Evolutionary conservation across 37 sponge, comb jelly and placozoan genomes (phyloP).

Genomic region (Dysidea cf. avara): DNA sequence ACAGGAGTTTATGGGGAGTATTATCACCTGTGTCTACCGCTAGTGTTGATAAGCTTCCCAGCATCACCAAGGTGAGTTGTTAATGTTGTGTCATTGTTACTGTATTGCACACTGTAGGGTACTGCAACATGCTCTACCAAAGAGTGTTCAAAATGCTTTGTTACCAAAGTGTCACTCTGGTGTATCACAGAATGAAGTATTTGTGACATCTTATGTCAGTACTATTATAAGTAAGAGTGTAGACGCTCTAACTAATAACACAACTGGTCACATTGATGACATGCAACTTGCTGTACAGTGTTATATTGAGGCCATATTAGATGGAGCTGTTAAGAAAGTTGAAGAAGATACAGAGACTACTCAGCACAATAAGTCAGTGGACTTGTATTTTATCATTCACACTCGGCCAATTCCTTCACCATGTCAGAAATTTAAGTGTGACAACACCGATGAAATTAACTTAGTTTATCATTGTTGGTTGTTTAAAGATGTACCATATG

Average conservation of each 20-base stretch:
- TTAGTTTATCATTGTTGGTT: conserved; percentile 80
- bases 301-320: too few relatives aligned
- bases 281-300: too few relatives aligned
- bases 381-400: conserved; percentile 65
- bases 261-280: too few relatives aligned
- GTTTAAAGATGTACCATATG: conserved; percentile 37
- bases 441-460: conserved; percentile 70
- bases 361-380: conserved; percentile 1
- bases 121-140: not conserved
- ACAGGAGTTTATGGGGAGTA: conserved; percentile 74
- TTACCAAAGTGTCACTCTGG: too few relatives aligned
- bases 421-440: conserved; percentile 84
- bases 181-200: too few relatives aligned
- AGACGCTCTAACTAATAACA: too few relatives aligned
- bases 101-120: not conserved
- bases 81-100: not conserved
- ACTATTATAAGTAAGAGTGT: too few relatives aligned
- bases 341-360: too few relatives aligned
- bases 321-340: too few relatives aligned
- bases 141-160: conserved; percentile 56
- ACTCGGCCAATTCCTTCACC: conserved; percentile 36
- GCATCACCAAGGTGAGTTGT: conserved; percentile 40
- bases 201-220: too few relatives aligned
- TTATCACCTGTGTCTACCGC: conserved; percentile 47
- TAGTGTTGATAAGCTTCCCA: conserved; percentile 65